Evolutionary conservation across 1,140 invertebrate genomes (phyloP), one percentile per base, ranked within the genome.

Genomic region (Sitophilus oryzae): DNA sequence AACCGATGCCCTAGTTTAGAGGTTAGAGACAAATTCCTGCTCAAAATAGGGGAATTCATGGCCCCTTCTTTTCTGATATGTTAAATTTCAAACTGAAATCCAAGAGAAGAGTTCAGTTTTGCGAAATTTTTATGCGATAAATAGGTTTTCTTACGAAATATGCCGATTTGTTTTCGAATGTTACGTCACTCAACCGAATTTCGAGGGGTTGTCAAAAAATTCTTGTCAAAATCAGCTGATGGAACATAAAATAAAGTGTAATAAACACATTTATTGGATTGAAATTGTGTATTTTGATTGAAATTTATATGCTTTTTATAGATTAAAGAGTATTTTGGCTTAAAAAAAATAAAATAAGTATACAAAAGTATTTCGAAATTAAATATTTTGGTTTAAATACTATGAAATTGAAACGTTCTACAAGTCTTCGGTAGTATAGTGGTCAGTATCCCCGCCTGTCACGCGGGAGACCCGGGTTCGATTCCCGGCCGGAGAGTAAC

Each of bases 391-490:
- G n/a, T n/a, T n/a, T n/a, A n/a, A n/a, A n/a, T n/a, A n/a, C n/a
- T n/a, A n/a, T n/a, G n/a, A n/a, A n/a, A n/a, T n/a, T n/a, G n/a
- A n/a, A n/a, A n/a, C n/a, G n/a, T n/a, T n/a, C n/a, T n/a, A n/a
- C 25, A 42, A 60, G 56, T 67, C 64, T 65, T 67, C 64, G 66
- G 66, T 68, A 68, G 66, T 68, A 68, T 68, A 68, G 66, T 68
- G 66, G 64, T 68, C 25, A 68, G 66, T 68, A 68, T 68, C 64
- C 66, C 66, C 66, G 66, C 66, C 66, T 68, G 66, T 68, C 66
- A 68, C 66, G 66, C 66, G 64, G 66, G 66, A 68, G 66, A 68
- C 66, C 66, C 60, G 64, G 64, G 66, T 68, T 68, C 66, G 66
- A 68, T 68, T 68, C 66, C 66, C 66, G 61, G 64, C 64, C 66